These are phyloP conservation scores for Pelochelys cantorii DNA, from an alignment of 2,797 vertebrate genomes.

Conservation along the genomic window DNA sequence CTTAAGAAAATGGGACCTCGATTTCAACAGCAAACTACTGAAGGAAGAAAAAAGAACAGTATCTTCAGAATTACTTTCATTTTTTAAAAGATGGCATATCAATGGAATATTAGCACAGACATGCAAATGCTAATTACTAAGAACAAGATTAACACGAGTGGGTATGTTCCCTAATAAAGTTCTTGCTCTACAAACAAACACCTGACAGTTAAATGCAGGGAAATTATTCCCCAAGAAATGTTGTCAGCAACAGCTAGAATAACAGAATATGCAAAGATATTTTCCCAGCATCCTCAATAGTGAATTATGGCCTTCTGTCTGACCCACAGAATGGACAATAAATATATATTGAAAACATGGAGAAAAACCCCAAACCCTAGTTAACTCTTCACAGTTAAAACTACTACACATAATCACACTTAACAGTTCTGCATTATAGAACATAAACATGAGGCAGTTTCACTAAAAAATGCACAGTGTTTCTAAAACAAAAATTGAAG, in stretches of 20 bases:
- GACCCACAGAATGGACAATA: not conserved
- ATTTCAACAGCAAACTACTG: not conserved
- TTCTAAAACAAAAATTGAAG: not conserved
- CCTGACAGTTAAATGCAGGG: not conserved
- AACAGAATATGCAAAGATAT: not conserved
- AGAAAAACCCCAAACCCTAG: not conserved
- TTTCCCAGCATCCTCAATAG: not conserved
- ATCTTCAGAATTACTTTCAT: not conserved
- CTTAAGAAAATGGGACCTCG: not conserved
- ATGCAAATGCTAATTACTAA: not conserved
- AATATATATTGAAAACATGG: not conserved
- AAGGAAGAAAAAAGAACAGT: not conserved
- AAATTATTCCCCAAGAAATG: not conserved
- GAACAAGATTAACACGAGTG: not conserved
- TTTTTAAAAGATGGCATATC: not conserved
- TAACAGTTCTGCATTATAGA: not conserved
- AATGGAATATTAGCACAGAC: not conserved
- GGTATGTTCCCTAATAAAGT: not conserved
- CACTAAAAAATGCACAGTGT: not conserved
- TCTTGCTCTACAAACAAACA: not conserved
- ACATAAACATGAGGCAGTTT: not conserved
- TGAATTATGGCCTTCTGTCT: not conserved
- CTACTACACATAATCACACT: not conserved
- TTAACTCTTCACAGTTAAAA: not conserved
- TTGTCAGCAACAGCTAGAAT: not conserved